Evolutionary conservation across 2,888 invertebrate species (phyloP).

Genomic region (Volucella inflata): DNA sequence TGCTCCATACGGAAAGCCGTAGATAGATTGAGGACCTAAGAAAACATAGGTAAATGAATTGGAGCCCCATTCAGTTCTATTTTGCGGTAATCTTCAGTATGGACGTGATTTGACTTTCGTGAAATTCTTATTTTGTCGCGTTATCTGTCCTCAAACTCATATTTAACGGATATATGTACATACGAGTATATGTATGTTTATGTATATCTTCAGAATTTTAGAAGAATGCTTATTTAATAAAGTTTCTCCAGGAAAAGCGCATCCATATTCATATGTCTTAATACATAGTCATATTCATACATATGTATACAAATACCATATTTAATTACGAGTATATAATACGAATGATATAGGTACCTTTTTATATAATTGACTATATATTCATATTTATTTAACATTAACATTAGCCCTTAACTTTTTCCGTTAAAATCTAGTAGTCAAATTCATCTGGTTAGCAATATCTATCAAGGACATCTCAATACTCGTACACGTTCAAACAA

Average conservation of each 20-base stretch:
- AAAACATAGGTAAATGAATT: constrained; percentile 19
- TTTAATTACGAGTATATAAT: too few relatives aligned
- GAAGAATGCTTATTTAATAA: too few relatives aligned
- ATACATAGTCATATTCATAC: too few relatives aligned
- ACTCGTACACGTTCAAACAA: neutral
- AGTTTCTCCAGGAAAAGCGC: too few relatives aligned
- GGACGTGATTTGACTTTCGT: neutral
- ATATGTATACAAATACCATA: too few relatives aligned
- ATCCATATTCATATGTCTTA: too few relatives aligned
- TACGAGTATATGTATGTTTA: too few relatives aligned
- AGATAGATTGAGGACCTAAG: constrained; percentile 16
- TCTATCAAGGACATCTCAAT: constrained; percentile 6
- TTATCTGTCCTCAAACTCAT: too few relatives aligned
- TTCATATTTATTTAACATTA: neutral
- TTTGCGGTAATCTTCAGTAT: constrained; percentile 35
- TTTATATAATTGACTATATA: too few relatives aligned
- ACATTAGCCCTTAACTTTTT: neutral
- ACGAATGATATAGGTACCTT: too few relatives aligned
- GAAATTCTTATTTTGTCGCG: neutral
- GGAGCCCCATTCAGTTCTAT: neutral
- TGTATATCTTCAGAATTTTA: neutral
- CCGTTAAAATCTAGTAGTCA: constrained; percentile 9
- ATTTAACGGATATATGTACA: too few relatives aligned
- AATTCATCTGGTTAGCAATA: constrained; percentile 37
- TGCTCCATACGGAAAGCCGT: constrained; percentile 36